These are phyloP conservation scores for Porites cylindrica DNA, from an alignment of 92 coral and sea anemone species.

Conservation along the genomic window DNA sequence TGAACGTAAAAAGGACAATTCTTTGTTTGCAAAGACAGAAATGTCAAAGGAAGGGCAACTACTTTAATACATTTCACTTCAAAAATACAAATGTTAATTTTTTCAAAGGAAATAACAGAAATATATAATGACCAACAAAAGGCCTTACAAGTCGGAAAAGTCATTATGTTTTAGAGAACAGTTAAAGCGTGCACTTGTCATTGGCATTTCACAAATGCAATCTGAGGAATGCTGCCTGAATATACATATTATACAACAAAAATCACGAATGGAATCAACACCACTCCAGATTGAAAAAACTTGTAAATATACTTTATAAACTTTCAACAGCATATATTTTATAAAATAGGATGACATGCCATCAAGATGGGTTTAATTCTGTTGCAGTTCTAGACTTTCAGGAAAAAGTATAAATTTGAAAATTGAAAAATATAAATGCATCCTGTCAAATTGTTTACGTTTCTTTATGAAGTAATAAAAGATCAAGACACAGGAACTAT, in stretches of 20 bases:
- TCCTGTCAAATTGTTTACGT: slow-evolving; percentile 21
- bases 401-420: background rate
- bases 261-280: background rate
- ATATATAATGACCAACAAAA: background rate
- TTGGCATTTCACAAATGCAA: slow-evolving; percentile 37
- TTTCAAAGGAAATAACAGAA: too few species aligned
- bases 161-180: slow-evolving; percentile 5
- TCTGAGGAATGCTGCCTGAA: slow-evolving; percentile 34
- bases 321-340: background rate
- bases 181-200: background rate
- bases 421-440: background rate
- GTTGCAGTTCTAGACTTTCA: background rate
- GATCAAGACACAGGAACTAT: background rate
- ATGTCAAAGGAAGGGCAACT: background rate
- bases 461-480: background rate
- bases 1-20: background rate
- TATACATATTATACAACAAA: background rate
- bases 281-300: background rate
- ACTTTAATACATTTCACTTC: too few species aligned
- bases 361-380: background rate
- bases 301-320: background rate
- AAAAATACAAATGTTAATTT: too few species aligned
- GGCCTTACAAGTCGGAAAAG: background rate
- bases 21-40: slow-evolving; percentile 3
- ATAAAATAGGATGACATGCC: background rate